Conservation (phyloP, 2,113 vertebrate species). For the Sander vitreus region DNA sequence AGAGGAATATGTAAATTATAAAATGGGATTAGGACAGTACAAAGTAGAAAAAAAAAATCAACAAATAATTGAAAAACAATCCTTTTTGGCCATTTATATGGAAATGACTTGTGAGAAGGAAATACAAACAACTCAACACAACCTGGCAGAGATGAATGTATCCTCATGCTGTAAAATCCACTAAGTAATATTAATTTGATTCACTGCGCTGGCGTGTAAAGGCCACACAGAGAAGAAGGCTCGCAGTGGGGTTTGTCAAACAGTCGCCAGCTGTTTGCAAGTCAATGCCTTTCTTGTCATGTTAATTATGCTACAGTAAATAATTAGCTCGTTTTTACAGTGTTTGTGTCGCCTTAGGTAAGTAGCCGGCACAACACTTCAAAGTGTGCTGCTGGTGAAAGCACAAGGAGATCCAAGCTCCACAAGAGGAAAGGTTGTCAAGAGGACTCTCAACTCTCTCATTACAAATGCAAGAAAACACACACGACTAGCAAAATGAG, state of each 20-base stretch:
- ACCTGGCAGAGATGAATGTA: neutral
- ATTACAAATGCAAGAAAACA: neutral
- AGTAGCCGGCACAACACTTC: neutral
- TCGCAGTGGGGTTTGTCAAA: conserved; percentile 5
- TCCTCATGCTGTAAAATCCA: neutral
- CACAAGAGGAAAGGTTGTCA: neutral
- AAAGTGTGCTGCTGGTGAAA: neutral
- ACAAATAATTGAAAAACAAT: neutral
- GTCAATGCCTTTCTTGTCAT: conserved; percentile 16
- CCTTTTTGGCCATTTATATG: neutral
- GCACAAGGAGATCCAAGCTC: neutral
- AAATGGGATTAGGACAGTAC: neutral
- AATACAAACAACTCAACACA: neutral
- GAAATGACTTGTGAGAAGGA: conserved; percentile 3
- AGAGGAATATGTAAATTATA: conserved; percentile 2
- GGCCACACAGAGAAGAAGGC: neutral
- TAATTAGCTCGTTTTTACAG: conserved; percentile 3
- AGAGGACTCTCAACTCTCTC: neutral
- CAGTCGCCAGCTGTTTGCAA: neutral
- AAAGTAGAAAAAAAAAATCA: neutral
- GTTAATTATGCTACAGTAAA: neutral
- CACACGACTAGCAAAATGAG: neutral
- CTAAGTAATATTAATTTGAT: neutral
- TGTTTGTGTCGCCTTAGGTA: conserved; percentile 9
- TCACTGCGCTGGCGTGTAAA: neutral